Percentiles rank a stretch among this genome's conserved stretches.
phyloP scores from a whole-genome alignment of 2,888 invertebrate species.

The Rhimphoctona megacephalus region DNA sequence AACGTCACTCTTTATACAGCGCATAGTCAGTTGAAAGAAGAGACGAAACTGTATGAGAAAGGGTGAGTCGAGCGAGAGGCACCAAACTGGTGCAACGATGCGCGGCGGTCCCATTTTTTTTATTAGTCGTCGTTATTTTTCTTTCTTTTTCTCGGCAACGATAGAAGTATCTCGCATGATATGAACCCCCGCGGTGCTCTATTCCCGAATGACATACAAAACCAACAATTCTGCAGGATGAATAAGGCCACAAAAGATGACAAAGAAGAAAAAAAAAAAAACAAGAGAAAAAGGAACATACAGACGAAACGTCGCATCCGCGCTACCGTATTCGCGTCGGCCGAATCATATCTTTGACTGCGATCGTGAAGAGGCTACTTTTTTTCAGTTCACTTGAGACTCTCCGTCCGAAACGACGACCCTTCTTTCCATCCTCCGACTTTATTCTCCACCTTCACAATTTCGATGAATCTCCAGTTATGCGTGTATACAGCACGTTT shows the following conservation, averaged over 20 bases:
- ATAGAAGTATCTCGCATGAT: constrained; percentile 50
- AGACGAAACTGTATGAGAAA: constrained; percentile 33
- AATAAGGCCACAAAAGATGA: constrained; percentile 55
- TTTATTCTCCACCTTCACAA: constrained; percentile 55
- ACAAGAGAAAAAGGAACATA: constrained; percentile 23
- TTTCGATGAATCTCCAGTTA: constrained; percentile 47
- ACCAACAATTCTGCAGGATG: constrained; percentile 45
- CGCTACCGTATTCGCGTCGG: constrained; percentile 79
- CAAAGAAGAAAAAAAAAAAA: constrained; percentile 25
- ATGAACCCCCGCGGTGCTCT: constrained; percentile 59
- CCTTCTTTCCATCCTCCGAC: constrained; percentile 51
- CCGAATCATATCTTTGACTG: constrained; percentile 72
- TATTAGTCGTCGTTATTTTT: constrained; percentile 18
- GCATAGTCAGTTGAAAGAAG: constrained; percentile 23
- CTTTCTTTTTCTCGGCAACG: constrained; percentile 48
- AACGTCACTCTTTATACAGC: constrained; percentile 6
- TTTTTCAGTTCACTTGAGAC: constrained; percentile 70
- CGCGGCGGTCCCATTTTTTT: constrained; percentile 33
- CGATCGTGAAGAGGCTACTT: constrained; percentile 65
- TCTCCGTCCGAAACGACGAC: constrained; percentile 50
- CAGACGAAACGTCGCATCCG: constrained; percentile 60
- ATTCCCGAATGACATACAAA: constrained; percentile 67
- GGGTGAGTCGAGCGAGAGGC: constrained; percentile 40
- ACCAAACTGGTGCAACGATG: constrained; percentile 41
- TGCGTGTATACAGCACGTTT: background rate